phyloP scores from a whole-genome alignment of 2,113 vertebrate genomes.

The Prochilodus magdalenae region DNA sequence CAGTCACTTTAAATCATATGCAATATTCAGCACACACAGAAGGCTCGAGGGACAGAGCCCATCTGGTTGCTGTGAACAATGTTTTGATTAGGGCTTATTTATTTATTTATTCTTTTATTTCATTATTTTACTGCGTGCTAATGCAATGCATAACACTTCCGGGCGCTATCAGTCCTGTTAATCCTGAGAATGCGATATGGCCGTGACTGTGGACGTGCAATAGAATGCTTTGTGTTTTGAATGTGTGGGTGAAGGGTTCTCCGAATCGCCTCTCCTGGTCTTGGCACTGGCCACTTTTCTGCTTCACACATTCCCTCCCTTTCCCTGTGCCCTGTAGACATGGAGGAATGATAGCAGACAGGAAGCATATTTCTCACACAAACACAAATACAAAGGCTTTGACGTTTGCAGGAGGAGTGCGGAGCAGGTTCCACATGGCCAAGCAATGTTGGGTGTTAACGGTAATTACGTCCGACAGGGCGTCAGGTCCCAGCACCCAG shows the following conservation, averaged over 20 bases:
- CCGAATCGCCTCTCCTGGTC: not conserved
- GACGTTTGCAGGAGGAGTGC: conserved; percentile 20
- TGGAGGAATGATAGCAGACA: conserved; percentile 14
- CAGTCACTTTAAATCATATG: not conserved
- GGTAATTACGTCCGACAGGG: conserved; percentile 48
- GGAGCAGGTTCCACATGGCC: conserved; percentile 18
- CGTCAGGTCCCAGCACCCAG: conserved; percentile 22
- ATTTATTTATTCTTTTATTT: not conserved
- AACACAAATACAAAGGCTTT: not conserved
- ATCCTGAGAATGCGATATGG: conserved; percentile 7
- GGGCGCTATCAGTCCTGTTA: not conserved
- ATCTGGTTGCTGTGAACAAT: not conserved
- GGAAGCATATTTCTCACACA: not conserved
- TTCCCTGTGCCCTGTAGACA: not conserved
- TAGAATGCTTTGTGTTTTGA: not conserved
- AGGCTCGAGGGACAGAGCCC: not conserved
- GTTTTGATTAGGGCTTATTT: conserved; percentile 10
- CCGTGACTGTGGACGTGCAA: not conserved
- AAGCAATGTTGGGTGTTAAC: not conserved
- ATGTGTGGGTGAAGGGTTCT: not conserved
- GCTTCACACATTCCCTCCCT: conserved; percentile 1
- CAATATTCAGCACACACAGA: not conserved
- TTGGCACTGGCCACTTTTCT: not conserved
- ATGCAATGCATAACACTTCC: not conserved
- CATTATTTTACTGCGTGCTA: not conserved